Evolutionary conservation across 2,113 vertebrate species (phyloP), one percentile per base, ranked within the genome.

Genomic region (Platichthys flesus): DNA sequence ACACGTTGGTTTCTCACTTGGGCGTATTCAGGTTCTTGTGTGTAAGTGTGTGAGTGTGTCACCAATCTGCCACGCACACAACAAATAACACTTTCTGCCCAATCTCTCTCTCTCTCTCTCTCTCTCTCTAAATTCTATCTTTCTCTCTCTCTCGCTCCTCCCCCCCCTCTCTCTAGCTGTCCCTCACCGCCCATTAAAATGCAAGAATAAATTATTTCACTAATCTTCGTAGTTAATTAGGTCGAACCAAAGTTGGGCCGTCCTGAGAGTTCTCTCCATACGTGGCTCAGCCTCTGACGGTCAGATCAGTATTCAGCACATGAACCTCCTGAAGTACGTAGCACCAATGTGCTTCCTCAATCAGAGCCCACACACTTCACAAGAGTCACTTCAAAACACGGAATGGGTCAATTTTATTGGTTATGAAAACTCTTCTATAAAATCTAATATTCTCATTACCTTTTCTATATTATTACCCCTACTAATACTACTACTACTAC

Each of bases 1-100:
- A 77, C 59, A 68, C 20, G 83, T 84, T 86, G 81, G 61, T 88
- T 91, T 91, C 88, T 88, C 85, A 85, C 52, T 78, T 58, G 24
- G 1, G 59, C 84, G 67, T 72, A 18, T 45, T 58, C 9, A 66
- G 5, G 54, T 70, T 31, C 73, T 74, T 84, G 40, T 74, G 49
- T 56, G 3, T 12, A 14, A 54, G 20, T 13, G 5, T 24, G 14
- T 67, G 28, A 31, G 54, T 56, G 54, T 23, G 20, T 23, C 9
- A 67, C 78, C 49, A 55, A 73, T 65, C 45, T 62, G 21, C 49
- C 59, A 67, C 63, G 54, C 23, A 56, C 54, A 23, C 56, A 15
- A n/a, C 51, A 49, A 49, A 49, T 49, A 49, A 18, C 45, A 49
- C 45, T 74, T 55, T 42, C 75, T 75, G 47, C 23, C 58, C 28